These are phyloP conservation scores for Macrotrachela quadricornifera DNA, from an alignment of 1,140 invertebrate genomes.

Conservation along the genomic window DNA sequence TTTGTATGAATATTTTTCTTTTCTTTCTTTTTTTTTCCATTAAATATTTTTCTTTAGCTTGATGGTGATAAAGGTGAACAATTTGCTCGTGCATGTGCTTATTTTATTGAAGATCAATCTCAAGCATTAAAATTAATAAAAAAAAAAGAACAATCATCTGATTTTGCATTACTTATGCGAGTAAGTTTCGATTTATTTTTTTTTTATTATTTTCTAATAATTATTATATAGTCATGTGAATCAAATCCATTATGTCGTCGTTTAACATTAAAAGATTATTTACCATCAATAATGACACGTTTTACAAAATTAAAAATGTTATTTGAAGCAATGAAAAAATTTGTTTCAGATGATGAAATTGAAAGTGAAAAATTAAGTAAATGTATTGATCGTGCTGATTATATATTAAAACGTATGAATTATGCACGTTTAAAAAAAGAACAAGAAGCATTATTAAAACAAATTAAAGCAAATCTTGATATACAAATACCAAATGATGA, in stretches of 20 bases:
- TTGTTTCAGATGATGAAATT: not conserved
- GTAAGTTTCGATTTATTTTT: too few species aligned
- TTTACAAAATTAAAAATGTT: conserved; percentile 2
- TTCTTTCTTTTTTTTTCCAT: not conserved
- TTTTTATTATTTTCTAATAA: too few species aligned
- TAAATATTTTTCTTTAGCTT: not conserved
- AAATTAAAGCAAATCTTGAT: too few species aligned
- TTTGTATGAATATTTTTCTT: too few species aligned
- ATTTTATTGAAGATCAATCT: conserved; percentile 8
- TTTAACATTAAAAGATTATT: conserved; percentile 6
- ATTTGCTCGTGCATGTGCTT: conserved; percentile 5
- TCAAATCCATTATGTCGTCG: conserved; percentile 4
- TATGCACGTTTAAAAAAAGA: too few species aligned
- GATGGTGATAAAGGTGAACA: conserved; percentile 1
- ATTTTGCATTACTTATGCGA: too few species aligned
- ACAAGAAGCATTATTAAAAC: too few species aligned
- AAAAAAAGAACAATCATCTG: too few species aligned
- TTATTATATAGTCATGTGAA: not conserved
- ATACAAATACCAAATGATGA: too few species aligned
- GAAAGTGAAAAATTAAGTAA: too few species aligned
- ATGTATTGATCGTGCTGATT: too few species aligned
- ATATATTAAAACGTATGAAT: too few species aligned
- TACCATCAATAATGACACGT: conserved; percentile 6
- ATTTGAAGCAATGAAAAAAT: conserved; percentile 6
- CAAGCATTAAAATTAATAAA: not conserved